Conservation (phyloP, 2,113 vertebrate genomes). For the Xyrauchen texanus region DNA sequence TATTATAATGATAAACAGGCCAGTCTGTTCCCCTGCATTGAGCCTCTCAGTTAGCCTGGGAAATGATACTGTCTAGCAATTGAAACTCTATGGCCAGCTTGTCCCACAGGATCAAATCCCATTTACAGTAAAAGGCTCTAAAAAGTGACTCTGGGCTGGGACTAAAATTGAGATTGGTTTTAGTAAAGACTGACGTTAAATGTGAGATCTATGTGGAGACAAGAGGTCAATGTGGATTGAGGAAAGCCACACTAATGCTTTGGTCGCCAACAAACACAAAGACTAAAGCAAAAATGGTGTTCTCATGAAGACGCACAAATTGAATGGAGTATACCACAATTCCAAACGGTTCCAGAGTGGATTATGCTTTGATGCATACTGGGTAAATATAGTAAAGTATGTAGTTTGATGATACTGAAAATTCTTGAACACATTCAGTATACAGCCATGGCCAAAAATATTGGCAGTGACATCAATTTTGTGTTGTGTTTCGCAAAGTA, state of each 20-base stretch:
- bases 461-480: too few species aligned
- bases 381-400: neutral
- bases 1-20: neutral
- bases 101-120: neutral
- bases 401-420: neutral
- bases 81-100: neutral
- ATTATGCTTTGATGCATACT: neutral
- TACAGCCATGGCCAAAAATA: too few species aligned
- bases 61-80: constrained; percentile 13
- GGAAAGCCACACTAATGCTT: constrained; percentile 5
- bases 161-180: constrained; percentile 4
- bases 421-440: neutral
- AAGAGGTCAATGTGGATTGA: constrained; percentile 21
- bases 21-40: neutral
- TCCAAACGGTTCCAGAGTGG: neutral
- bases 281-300: neutral
- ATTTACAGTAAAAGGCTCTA: constrained; percentile 6
- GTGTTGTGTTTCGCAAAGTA: too few species aligned
- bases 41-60: neutral
- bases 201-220: neutral
- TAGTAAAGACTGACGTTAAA: neutral
- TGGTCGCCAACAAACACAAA: constrained; percentile 24
- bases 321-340: neutral
- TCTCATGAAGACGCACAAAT: neutral
- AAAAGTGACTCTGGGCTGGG: neutral